Evolutionary conservation across 2,113 vertebrate species (phyloP).

Genomic region (Colinus virginianus): DNA sequence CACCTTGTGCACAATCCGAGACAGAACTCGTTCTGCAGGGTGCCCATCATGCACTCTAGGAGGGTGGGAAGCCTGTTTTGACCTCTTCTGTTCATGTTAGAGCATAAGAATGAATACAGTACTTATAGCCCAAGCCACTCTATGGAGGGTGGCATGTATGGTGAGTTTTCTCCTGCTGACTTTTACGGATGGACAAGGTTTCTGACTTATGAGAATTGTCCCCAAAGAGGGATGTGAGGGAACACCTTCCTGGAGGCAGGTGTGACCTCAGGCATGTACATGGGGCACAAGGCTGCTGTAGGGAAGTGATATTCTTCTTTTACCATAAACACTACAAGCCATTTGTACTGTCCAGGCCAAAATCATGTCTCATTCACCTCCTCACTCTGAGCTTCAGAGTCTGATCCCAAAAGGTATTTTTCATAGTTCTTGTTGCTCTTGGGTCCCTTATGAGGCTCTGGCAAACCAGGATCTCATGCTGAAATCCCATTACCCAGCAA

Average conservation of each 20-base stretch:
- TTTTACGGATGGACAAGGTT: neutral
- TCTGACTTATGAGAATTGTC: neutral
- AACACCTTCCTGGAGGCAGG: neutral
- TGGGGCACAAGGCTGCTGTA: neutral
- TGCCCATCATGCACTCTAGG: neutral
- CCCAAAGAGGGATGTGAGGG: neutral
- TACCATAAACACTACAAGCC: neutral
- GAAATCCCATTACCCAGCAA: fast-evolving
- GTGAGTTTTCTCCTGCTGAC: too few species aligned
- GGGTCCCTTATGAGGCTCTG: neutral
- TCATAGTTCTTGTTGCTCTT: neutral
- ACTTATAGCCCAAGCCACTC: too few species aligned
- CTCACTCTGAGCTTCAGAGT: neutral
- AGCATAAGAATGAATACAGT: too few species aligned
- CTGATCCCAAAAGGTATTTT: neutral
- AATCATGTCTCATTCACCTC: neutral
- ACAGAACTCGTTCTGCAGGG: neutral
- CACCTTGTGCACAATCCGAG: neutral
- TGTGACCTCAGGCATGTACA: fast-evolving
- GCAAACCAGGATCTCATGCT: neutral
- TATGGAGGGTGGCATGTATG: too few species aligned
- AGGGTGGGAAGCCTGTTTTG: too few species aligned
- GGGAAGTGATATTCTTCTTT: neutral
- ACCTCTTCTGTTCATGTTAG: too few species aligned
- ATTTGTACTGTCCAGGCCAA: neutral